These are phyloP conservation scores for Diabrotica virgifera DNA, from an alignment of 1,140 invertebrate species.

Conservation along the genomic window DNA sequence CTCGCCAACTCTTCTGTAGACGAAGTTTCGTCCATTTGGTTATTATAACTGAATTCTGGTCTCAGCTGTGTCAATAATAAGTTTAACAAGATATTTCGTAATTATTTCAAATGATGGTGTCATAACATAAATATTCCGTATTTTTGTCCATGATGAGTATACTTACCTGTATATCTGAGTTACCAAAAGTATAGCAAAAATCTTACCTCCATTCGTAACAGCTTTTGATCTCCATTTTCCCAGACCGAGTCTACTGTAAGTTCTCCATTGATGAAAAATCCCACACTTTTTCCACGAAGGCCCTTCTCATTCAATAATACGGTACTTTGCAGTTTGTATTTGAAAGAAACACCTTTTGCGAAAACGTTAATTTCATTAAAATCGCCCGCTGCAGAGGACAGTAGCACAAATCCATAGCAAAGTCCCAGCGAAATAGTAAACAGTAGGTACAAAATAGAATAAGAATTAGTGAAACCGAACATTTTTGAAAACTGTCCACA, in stretches of 20 bases:
- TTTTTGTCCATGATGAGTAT: too few relatives aligned
- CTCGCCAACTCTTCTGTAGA: too few relatives aligned
- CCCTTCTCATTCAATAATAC: constrained; percentile 54
- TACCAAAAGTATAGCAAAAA: background rate
- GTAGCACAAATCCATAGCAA: constrained; percentile 41
- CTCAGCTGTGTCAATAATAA: too few relatives aligned
- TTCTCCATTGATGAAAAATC: constrained; percentile 54
- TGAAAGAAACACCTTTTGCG: constrained; percentile 42
- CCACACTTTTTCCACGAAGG: constrained; percentile 54
- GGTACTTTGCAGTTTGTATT: constrained; percentile 52
- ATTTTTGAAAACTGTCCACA: background rate
- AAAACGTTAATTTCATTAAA: constrained; percentile 39
- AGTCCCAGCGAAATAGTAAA: constrained; percentile 30
- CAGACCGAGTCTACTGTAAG: constrained; percentile 55
- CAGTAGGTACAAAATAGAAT: constrained; percentile 29
- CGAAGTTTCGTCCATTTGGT: too few relatives aligned
- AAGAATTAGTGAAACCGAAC: constrained; percentile 18
- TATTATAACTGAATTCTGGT: too few relatives aligned
- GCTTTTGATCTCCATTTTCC: constrained; percentile 47
- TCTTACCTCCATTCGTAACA: constrained; percentile 51
- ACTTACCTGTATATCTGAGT: too few relatives aligned
- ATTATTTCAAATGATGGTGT: too few relatives aligned
- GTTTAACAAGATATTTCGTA: too few relatives aligned
- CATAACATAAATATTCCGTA: too few relatives aligned
- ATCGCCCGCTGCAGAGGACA: constrained; percentile 42